Base-by-base conservation (phyloP, 2,797 vertebrate species). In the Chelon auratus region DNA sequence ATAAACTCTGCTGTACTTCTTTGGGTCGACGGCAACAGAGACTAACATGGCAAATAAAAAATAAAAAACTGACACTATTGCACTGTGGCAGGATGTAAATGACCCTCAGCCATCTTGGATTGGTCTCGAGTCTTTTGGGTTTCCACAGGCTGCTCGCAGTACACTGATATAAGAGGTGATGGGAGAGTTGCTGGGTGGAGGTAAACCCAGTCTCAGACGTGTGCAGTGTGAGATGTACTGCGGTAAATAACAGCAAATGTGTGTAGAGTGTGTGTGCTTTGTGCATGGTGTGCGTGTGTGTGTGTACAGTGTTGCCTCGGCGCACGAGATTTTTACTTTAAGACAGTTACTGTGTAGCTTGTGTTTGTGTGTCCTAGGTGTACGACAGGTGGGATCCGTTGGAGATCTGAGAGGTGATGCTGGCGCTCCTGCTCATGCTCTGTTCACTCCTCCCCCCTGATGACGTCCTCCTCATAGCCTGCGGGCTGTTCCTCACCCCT, bases 401-500 rank as follows among this genome's bases (percentile, higher is more conserved):
- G 94, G 97, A 99, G 94, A 99, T 98, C 91, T 99, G 98, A 92
- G 98, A 99, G 93, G 97, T 97, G 95, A 99, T 97, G 95, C 98
- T 99, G 94, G 97, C 92, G 94, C 98, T 99, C 93, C 98, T 97
- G 95, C 97, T 99, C 97, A 99, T 98, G 93, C 96, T 97, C 95
- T 97, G 97, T 91, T 99, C 97, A 87, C 93, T 96, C 94, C 96
- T 97, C 91, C 96, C 97, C 94, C 97, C 98, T 62, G 97, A 96
- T 93, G 97, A 96, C 93, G 97, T 97, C 95, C 97, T 97, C 95
- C 97, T 96, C 92, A 96, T 93, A 87, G 95, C 96, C 95, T 98
- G 98, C 51, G 98, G 97, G 95, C 98, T 99, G 94, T 98, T 99
- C 93, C 97, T 96, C 94, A 96, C 96, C 94, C 96, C 96, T 83